Conservation (phyloP, 1,140 invertebrate species). For the Nasonia longicornis region DNA sequence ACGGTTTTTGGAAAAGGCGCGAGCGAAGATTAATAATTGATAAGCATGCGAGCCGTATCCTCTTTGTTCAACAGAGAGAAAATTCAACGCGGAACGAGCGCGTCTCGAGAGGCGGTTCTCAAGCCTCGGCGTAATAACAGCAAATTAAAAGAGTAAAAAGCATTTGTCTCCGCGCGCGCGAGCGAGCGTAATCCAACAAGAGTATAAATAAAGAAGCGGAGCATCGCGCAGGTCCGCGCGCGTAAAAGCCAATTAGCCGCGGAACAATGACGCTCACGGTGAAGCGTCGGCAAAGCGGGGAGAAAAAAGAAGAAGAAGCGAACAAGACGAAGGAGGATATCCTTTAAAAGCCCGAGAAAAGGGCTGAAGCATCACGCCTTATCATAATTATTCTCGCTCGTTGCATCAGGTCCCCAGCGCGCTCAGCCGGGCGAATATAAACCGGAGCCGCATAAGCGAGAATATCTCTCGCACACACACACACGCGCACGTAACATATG, state of each 20-base stretch:
- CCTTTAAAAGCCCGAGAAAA: slow-evolving; percentile 32
- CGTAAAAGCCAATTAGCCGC: slow-evolving; percentile 38
- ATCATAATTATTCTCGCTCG: slow-evolving; percentile 45
- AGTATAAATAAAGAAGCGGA: background rate
- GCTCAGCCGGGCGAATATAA: slow-evolving; percentile 31
- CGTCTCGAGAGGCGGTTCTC: no score
- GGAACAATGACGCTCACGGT: slow-evolving; percentile 26
- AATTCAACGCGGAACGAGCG: no score
- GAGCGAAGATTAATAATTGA: no score
- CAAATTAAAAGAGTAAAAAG: slow-evolving; percentile 5
- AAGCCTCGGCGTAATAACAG: background rate
- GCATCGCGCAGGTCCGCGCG: background rate
- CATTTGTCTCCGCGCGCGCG: background rate
- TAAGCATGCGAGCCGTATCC: no score
- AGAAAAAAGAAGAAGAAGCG: background rate
- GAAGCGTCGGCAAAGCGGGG: background rate
- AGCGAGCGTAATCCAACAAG: background rate
- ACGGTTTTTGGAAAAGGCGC: no score
- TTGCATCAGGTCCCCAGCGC: background rate
- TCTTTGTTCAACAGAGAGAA: no score
- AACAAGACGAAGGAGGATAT: slow-evolving; percentile 25
- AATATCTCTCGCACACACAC: slow-evolving; percentile 25
- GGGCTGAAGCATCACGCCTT: slow-evolving; percentile 42
- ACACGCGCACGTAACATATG: background rate
- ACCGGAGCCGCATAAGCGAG: slow-evolving; percentile 12